A percentile compares a stretch with the other conserved stretches of the same genome.
Evolutionary conservation across 1,140 invertebrate genomes (phyloP).

Genomic region (Hypothenemus hampei): DNA sequence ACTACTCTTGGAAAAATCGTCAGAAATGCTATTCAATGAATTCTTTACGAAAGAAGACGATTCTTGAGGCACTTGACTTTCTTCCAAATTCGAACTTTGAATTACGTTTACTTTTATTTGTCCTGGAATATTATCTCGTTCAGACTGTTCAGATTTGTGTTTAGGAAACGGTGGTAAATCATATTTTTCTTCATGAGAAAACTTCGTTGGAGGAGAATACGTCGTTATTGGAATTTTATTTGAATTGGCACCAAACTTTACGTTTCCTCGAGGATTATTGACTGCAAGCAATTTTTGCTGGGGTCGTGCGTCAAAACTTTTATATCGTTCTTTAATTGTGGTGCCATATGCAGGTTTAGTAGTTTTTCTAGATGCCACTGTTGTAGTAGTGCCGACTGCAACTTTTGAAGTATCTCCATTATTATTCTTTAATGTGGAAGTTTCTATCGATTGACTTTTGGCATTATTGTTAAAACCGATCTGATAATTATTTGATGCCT

Average conservation of each 20-base stretch:
- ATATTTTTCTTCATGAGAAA: background rate
- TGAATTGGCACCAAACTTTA: conserved; percentile 6
- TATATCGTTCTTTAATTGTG: conserved; percentile 7
- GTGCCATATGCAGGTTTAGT: conserved; percentile 6
- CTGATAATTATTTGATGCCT: background rate
- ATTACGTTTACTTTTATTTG: conserved; percentile 4
- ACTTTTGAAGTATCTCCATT: background rate
- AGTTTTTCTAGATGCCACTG: background rate
- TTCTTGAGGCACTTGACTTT: conserved; percentile 69
- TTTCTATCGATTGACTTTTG: background rate
- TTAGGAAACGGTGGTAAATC: conserved; percentile 14
- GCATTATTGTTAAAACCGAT: background rate
- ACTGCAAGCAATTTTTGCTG: background rate
- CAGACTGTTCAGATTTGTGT: conserved; percentile 12
- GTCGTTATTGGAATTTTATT: conserved; percentile 8
- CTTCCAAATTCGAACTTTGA: conserved; percentile 44
- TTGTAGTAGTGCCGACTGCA: background rate
- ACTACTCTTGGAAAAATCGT: conserved; percentile 27
- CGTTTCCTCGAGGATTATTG: conserved; percentile 4
- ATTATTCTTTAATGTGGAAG: background rate
- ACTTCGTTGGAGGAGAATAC: conserved; percentile 8
- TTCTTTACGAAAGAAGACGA: conserved; percentile 58
- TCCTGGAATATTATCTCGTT: background rate
- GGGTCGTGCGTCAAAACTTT: conserved; percentile 3
- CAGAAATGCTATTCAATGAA: conserved; percentile 29